Base-by-base conservation (phyloP, 2,113 vertebrate genomes). In the Pituophis catenifer region DNA sequence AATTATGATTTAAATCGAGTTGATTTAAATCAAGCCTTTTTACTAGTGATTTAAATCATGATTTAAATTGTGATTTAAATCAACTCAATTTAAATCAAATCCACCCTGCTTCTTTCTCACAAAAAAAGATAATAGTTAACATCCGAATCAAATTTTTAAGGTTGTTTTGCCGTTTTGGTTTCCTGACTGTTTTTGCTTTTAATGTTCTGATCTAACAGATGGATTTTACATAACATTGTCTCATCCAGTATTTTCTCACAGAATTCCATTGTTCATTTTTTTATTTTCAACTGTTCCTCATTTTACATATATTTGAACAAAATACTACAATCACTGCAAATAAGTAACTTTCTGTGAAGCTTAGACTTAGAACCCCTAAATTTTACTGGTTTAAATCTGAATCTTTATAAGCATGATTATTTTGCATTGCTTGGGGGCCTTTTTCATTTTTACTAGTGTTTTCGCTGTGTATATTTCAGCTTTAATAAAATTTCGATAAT, bases 381-480 rank as follows among this genome's bases (percentile, higher is more conserved):
- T 33, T 91, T 90, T 88, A 23, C 33, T 91, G 29, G 15, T 88
- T 95, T 95, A 89, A 93, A 0, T 93, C 95, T 85, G 96, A 93
- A 91, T 95, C 95, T 94, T 95, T 95, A 8, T 93, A 94, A 94
- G 95, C 93, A 95, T 88, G 92, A 96, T 90, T 92, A 12, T 90
- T 92, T 2, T 5, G n/a, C 0, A 59, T 88, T 19, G 11, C 48
- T 29, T 5, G 12, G 52, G 86, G 24, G 5, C 0, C 93, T 54
- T 38, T 24, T 26, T 75, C 23, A 6, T 75, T 91, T 4, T 0
- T 91, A 94, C 90, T 3, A 52, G 3, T 23, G 33, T 8, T 29
- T 13, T 92, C 70, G 57, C 50, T 86, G 7, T 26, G 33, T 44
- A 21, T 81, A 81, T 44, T 81, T 81, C 59, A 44, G 70, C 12